phyloP scores from a whole-genome alignment of 2,797 vertebrate species.

The Alauda arvensis region DNA sequence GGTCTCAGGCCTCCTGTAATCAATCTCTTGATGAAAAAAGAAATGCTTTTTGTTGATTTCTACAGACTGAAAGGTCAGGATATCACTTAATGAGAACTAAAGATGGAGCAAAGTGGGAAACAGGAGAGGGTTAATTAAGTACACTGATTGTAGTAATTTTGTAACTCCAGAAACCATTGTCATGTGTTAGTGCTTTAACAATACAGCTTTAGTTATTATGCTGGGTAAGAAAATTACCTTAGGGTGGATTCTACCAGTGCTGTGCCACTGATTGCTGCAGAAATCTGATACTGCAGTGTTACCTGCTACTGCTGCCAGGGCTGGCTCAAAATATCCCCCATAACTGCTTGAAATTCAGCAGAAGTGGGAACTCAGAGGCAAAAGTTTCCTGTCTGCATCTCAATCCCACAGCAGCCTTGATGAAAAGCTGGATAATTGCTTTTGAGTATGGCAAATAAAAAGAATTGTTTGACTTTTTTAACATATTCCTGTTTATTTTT shows the following conservation, averaged over 20 bases:
- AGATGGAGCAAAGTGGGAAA: conserved; percentile 10
- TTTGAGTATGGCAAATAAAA: neutral
- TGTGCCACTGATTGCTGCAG: conserved; percentile 29
- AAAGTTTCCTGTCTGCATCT: neutral
- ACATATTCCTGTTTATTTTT: neutral
- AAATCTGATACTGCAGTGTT: conserved; percentile 21
- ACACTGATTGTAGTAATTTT: conserved; percentile 1
- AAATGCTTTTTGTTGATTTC: conserved; percentile 47
- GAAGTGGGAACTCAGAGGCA: neutral
- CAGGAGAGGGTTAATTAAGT: conserved; percentile 25
- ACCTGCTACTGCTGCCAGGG: neutral
- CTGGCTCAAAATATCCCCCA: neutral
- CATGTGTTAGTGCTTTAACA: neutral
- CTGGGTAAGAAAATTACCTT: conserved; percentile 1
- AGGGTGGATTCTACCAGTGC: conserved; percentile 3
- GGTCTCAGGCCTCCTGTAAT: conserved; percentile 9
- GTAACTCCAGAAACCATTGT: neutral
- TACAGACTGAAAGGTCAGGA: conserved; percentile 48
- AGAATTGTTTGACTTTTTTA: neutral
- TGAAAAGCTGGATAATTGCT: neutral
- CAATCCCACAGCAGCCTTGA: neutral
- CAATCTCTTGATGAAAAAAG: conserved; percentile 54
- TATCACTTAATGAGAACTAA: conserved; percentile 36
- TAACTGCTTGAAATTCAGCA: conserved; percentile 23
- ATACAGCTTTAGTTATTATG: conserved; percentile 19